These are phyloP conservation scores for Panonychus citri DNA, from an alignment of 1,140 invertebrate species.

Conservation along the genomic window DNA sequence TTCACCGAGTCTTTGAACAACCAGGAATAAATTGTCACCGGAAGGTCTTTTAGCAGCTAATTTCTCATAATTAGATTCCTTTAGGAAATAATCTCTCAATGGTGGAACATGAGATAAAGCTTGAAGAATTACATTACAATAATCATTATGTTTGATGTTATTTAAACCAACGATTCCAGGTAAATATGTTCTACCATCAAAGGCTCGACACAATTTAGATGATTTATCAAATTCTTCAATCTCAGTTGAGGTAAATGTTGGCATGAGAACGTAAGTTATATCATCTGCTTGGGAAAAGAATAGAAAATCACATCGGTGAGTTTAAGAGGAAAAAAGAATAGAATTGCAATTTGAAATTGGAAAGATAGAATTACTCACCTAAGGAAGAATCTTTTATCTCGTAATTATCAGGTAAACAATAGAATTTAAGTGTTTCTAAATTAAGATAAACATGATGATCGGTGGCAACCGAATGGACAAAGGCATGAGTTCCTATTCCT, in stretches of 20 bases:
- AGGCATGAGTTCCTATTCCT: slow-evolving; percentile 93
- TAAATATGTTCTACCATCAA: slow-evolving; percentile 85
- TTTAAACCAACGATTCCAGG: slow-evolving; percentile 70
- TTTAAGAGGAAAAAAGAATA: too few species aligned
- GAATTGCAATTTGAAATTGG: background rate
- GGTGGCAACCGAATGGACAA: slow-evolving; percentile 90
- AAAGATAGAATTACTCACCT: slow-evolving; percentile 27
- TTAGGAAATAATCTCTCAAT: slow-evolving; percentile 76
- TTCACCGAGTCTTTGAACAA: slow-evolving; percentile 92
- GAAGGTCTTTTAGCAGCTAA: slow-evolving; percentile 56
- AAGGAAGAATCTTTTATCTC: slow-evolving; percentile 97
- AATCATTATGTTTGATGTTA: slow-evolving; percentile 98
- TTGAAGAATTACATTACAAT: slow-evolving; percentile 92
- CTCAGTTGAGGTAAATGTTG: slow-evolving; percentile 64
- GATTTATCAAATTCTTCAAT: slow-evolving; percentile 55
- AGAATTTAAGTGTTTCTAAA: slow-evolving; percentile 88
- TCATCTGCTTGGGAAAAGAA: slow-evolving; percentile 4
- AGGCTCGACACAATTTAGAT: slow-evolving; percentile 72
- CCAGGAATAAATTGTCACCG: slow-evolving; percentile 66
- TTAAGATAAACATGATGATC: slow-evolving; percentile 95
- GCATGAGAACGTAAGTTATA: slow-evolving; percentile 72
- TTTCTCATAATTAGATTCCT: slow-evolving; percentile 69
- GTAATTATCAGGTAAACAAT: slow-evolving; percentile 98
- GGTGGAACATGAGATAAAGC: slow-evolving; percentile 81
- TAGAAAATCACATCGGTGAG: background rate